Percentiles rank a stretch among this genome's conserved stretches.
phyloP scores from a whole-genome alignment of 2,113 vertebrate species.

The Vicugna pacos region DNA sequence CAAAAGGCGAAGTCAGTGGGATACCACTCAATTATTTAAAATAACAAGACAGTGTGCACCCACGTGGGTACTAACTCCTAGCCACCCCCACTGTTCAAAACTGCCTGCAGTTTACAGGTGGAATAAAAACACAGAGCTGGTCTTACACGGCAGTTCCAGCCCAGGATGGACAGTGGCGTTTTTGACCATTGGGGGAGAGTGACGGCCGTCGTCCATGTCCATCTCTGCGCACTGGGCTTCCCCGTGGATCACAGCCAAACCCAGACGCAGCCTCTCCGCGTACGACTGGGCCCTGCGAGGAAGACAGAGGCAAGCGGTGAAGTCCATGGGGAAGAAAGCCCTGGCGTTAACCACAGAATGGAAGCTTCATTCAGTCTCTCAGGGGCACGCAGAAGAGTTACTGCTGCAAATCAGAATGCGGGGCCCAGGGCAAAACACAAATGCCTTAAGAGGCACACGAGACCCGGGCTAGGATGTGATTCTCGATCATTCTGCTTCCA shows the following conservation, averaged over 20 bases:
- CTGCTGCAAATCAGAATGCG: not conserved
- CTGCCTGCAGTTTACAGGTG: not conserved
- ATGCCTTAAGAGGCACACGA: fast-evolving
- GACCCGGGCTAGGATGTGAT: fast-evolving
- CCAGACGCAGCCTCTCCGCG: constrained; percentile 95
- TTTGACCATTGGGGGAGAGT: constrained; percentile 96
- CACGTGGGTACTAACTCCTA: not conserved
- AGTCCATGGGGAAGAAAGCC: too few species aligned
- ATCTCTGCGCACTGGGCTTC: constrained; percentile 98
- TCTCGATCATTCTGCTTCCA: not conserved
- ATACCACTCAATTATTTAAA: not conserved
- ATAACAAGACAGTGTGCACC: not conserved
- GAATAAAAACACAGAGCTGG: not conserved
- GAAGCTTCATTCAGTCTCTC: not conserved
- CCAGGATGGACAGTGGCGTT: constrained; percentile 95
- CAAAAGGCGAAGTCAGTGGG: not conserved
- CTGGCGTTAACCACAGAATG: not conserved
- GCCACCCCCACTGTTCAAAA: not conserved
- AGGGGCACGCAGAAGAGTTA: not conserved
- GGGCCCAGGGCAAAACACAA: not conserved
- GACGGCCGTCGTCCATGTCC: constrained; percentile 97
- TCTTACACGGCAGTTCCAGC: constrained; percentile 96
- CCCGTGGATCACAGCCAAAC: constrained; percentile 97
- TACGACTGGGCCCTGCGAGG: constrained; percentile 95
- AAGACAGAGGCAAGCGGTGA: not conserved